Base-by-base conservation (phyloP, 1,140 invertebrate genomes). In the Zaprionus ornatus region DNA sequence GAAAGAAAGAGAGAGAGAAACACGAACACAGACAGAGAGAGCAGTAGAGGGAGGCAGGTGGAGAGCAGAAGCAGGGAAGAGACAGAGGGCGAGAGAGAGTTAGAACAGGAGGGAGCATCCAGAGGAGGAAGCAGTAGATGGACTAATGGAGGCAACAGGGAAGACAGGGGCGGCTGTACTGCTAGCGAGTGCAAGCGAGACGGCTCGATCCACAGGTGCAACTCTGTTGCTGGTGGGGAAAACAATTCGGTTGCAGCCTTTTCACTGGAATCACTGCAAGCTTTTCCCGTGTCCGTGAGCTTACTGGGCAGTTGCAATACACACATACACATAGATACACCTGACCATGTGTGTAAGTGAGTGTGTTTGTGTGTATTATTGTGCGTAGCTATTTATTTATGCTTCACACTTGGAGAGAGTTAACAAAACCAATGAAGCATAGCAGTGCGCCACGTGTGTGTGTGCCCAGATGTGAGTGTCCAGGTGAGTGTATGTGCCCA, bases 221-320 rank as follows among this genome's bases (percentile, higher is more conserved):
- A 29, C 35, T 54, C 35, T 54, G 55, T 19, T 54, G 29, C 48
- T n/a, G 37, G 3, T 35, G 35, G 3, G 13, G 17, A 21, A 29
- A 29, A 21, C 48, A 21, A 17, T 48, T 23, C 50, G 15, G 7
- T n/a, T 32, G 23, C 63, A 62, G 72, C 72, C 72, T 57, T 74
- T 74, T 69, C 66, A 15, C 61, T 60, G 75, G 66, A 70, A 63
- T 6, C 40, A 15, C 17, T 65, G 60, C 55, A 74, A 74, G 71
- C 75, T 78, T 62, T 74, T 57, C n/a, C 40, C 29, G 29, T 32
- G 9, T 17, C 2, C 2, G n/a, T 19, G 37, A 74, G 63, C 75
- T 68, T 56, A 37, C 35, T 65, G 55, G 45, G 57, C 35, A 54
- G 27, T 45, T 70, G 66, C 66, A 74, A 74, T 40, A 15, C 27